Conservation (phyloP, 2,888 invertebrate genomes). For the Watsonalla cultraria region DNA sequence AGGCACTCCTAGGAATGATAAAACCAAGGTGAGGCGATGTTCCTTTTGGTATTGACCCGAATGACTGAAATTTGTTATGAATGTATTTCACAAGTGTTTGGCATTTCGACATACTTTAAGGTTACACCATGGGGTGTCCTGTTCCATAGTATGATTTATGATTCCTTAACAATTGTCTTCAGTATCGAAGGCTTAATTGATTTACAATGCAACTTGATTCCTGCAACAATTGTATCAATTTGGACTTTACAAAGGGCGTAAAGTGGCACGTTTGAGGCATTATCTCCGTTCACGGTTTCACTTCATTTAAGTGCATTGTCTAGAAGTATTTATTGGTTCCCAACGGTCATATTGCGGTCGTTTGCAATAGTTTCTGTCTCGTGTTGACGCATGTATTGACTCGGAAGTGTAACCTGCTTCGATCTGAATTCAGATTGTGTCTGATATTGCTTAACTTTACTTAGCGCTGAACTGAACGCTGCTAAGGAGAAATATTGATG, state of each 20-base stretch:
- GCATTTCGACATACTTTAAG: no score
- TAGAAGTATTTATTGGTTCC: slow-evolving; percentile 28
- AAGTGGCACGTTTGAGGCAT: slow-evolving; percentile 37
- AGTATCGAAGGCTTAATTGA: slow-evolving; percentile 10
- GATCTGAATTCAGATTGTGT: not conserved
- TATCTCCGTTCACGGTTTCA: slow-evolving; percentile 16
- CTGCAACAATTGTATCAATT: slow-evolving; percentile 26
- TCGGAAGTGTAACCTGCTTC: slow-evolving; percentile 2
- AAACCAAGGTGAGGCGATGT: not conserved
- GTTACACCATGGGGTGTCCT: not conserved
- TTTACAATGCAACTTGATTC: slow-evolving; percentile 18
- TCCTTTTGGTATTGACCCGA: no score
- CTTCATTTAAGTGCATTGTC: slow-evolving; percentile 37
- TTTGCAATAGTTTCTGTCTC: slow-evolving; percentile 12
- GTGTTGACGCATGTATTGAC: slow-evolving; percentile 12
- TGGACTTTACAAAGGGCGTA: slow-evolving; percentile 23
- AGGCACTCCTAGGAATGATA: not conserved
- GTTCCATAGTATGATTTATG: not conserved
- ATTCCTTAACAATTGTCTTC: not conserved
- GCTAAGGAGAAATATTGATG: no score
- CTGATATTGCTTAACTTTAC: not conserved
- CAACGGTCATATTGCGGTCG: slow-evolving; percentile 21
- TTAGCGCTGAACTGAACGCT: no score
- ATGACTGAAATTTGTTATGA: no score
- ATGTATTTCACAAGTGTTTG: no score